These are phyloP conservation scores for Coenobita brevimanus DNA, from an alignment of 1,140 invertebrate species.

Conservation along the genomic window DNA sequence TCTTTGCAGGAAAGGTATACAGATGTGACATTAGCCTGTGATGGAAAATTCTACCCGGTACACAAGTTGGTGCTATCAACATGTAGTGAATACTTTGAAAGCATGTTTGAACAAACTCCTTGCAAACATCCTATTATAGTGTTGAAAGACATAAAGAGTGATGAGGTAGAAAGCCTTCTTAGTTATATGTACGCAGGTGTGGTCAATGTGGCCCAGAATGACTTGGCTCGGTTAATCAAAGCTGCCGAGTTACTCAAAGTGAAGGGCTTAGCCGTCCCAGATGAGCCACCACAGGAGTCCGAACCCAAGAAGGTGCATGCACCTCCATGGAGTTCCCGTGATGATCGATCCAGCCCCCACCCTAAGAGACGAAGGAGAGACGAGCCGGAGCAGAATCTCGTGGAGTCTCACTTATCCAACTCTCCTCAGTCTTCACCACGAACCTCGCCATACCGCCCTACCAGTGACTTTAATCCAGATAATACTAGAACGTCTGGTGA, in stretches of 20 bases:
- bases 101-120: conserved; percentile 55
- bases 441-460: conserved; percentile 26
- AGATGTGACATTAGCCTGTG: conserved; percentile 59
- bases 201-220: conserved; percentile 58
- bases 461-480: conserved; percentile 31
- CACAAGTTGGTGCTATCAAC: conserved; percentile 60
- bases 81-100: conserved; percentile 62
- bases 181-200: conserved; percentile 61
- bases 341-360: conserved; percentile 42
- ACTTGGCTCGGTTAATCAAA: conserved; percentile 50
- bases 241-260: conserved; percentile 43
- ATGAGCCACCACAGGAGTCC: conserved; percentile 48
- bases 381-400: neutral
- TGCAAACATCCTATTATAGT: conserved; percentile 59
- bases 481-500: conserved; percentile 49
- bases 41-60: conserved; percentile 55
- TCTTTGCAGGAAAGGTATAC: conserved; percentile 47
- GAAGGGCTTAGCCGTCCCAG: conserved; percentile 54
- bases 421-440: conserved; percentile 28
- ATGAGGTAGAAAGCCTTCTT: conserved; percentile 46
- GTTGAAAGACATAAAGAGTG: conserved; percentile 47
- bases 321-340: conserved; percentile 35
- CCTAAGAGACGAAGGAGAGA: conserved; percentile 58
- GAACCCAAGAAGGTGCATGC: conserved; percentile 24
- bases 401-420: neutral